Conservation (phyloP, 2,113 vertebrate genomes). For the Onychostoma macrolepis region DNA sequence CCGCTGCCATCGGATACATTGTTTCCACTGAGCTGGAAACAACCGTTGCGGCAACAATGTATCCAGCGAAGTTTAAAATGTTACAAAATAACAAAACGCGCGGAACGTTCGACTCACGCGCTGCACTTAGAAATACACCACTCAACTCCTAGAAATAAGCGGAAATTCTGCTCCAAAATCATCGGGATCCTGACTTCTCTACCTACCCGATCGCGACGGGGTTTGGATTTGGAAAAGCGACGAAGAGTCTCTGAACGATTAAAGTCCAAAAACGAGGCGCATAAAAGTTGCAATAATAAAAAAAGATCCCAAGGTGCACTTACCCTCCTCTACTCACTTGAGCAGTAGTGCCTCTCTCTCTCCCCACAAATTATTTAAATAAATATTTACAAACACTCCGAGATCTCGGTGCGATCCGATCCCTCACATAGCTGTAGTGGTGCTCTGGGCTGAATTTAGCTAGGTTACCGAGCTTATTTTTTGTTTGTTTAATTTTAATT, state of each 20-base stretch:
- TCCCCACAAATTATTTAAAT: constrained; percentile 78
- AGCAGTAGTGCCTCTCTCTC: constrained; percentile 75
- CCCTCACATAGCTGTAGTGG: constrained; percentile 59
- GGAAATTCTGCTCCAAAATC: constrained; percentile 63
- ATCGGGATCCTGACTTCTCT: constrained; percentile 38
- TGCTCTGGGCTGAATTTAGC: constrained; percentile 52
- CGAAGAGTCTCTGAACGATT: constrained; percentile 26
- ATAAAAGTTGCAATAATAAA: constrained; percentile 79
- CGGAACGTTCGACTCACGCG: constrained; percentile 41
- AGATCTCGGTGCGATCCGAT: constrained; percentile 58
- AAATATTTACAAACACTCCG: constrained; percentile 74
- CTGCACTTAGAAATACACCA: constrained; percentile 62
- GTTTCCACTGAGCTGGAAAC: constrained; percentile 30
- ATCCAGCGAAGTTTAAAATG: constrained; percentile 39
- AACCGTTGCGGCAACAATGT: constrained; percentile 21
- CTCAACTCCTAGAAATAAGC: constrained; percentile 78
- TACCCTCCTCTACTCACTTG: constrained; percentile 73
- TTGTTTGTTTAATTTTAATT: constrained; percentile 68
- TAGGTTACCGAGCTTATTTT: constrained; percentile 59
- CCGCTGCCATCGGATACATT: constrained; percentile 13
- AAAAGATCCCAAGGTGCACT: constrained; percentile 77
- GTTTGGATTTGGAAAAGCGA: constrained; percentile 15
- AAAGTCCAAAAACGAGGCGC: constrained; percentile 68
- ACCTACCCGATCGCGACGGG: constrained; percentile 30
- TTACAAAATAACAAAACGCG: constrained; percentile 41